Percentiles rank a stretch among this genome's conserved stretches.
These are phyloP conservation scores for Coleophora deauratella DNA, from an alignment of 2,888 invertebrate genomes.

Conservation along the genomic window DNA sequence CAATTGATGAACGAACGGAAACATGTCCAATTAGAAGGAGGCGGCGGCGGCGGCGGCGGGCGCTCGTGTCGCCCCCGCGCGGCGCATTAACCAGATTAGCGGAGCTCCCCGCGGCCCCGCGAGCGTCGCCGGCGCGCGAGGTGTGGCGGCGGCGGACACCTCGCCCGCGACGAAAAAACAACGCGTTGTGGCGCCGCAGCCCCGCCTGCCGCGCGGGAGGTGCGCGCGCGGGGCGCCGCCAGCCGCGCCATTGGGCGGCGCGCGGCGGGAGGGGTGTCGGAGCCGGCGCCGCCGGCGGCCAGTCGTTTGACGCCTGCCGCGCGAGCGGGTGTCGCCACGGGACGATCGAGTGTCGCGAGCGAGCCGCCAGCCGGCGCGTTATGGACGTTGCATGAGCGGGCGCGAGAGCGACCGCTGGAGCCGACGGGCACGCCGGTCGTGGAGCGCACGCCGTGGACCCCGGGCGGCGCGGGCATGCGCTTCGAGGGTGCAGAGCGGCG, in stretches of 20 bases:
- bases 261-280: slow-evolving; percentile 69
- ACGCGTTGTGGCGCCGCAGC: slow-evolving; percentile 52
- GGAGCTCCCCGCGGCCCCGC: slow-evolving; percentile 30
- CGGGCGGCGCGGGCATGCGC: slow-evolving; percentile 80
- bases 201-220: slow-evolving; percentile 43
- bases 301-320: slow-evolving; percentile 69
- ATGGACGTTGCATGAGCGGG: slow-evolving; percentile 74
- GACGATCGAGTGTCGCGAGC: slow-evolving; percentile 42
- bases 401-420: slow-evolving; percentile 75
- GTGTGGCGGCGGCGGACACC: slow-evolving; percentile 61
- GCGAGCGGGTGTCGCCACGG: slow-evolving; percentile 62
- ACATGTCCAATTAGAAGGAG: slow-evolving; percentile 73
- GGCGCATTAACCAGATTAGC: slow-evolving; percentile 68
- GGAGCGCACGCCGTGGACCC: slow-evolving; percentile 68
- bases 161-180: slow-evolving; percentile 68
- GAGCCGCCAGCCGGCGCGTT: slow-evolving; percentile 53
- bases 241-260: slow-evolving; percentile 59
- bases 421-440: slow-evolving; percentile 68
- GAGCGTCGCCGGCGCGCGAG: slow-evolving; percentile 37
- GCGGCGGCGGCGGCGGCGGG: slow-evolving; percentile 48
- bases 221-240: slow-evolving; percentile 58
- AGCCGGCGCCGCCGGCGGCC: slow-evolving; percentile 70
- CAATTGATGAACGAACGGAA: slow-evolving; percentile 72
- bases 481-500: slow-evolving; percentile 80
- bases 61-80: slow-evolving; percentile 52